Base-by-base conservation (phyloP, 1,140 invertebrate genomes). In the Drosophila willistoni region DNA sequence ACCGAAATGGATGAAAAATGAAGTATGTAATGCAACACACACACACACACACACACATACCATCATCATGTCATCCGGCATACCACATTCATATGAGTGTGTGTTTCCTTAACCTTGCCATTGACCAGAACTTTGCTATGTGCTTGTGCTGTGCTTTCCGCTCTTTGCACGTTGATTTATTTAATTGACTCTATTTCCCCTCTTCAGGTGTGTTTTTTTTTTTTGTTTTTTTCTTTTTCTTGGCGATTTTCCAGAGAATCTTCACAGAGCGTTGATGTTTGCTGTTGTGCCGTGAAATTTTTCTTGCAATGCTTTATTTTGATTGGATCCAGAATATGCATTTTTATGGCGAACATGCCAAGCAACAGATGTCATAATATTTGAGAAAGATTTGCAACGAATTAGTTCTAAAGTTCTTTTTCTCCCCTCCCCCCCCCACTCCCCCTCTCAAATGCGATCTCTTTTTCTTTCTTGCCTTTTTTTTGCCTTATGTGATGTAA, bases 121-220 rank as follows among this genome's bases (percentile, higher is more conserved):
- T 10, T 34, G 56, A 17, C 33, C 56, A 59, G 33, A 36, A 19
- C 56, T 29, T 59, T 39, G 56, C 34, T 59, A 12, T 29, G 7
- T 34, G 56, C 56, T 14, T 59, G 5, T 29, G 29, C 29, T 29
- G 29, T 29, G 56, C 34, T 59, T 59, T 59, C 56, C 56, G 56
- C 56, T 36, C 56, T 34, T 17, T 59, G 56, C 56, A 39, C 56
- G 56, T 59, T 59, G 56, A 59, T 59, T 59, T 59, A 59, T 59
- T 59, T 59, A 59, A 59, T 59, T 59, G 56, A 59, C 56, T 59
- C 34, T 19, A 59, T 59, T 59, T 59, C 56, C 56, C 56, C 56
- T 14, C 17, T 36, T 29, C 29, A 29, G 6, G 6, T 17, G 4
- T 57, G 10, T 36, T 12, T 51, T 22, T 13, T 59, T 17, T 36